Evolutionary conservation across 2,113 vertebrate species (phyloP).

Genomic region (Condylura cristata): DNA sequence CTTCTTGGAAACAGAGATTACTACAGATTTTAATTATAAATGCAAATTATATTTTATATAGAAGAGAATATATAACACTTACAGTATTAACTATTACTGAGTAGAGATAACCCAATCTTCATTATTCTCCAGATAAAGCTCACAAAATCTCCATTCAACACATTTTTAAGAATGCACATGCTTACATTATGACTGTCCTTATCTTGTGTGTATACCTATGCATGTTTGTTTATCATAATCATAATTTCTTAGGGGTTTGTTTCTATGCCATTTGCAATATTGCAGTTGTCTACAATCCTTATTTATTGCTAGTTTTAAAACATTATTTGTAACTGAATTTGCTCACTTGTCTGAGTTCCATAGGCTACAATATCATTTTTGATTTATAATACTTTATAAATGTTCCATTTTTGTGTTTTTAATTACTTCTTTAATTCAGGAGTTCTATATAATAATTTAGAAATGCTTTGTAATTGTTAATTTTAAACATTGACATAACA

Average conservation of each 20-base stretch:
- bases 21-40: not conserved
- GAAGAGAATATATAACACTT: not conserved
- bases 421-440: not conserved
- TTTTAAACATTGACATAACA: not conserved
- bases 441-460: not conserved
- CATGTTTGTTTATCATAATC: not conserved
- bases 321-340: not conserved
- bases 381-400: not conserved
- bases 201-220: not conserved
- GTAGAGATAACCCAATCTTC: not conserved
- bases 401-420: not conserved
- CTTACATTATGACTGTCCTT: not conserved
- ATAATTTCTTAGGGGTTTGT: not conserved
- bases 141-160: not conserved
- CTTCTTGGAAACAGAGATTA: not conserved
- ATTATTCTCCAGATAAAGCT: not conserved
- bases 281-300: not conserved
- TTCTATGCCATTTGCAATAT: not conserved
- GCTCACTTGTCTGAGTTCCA: not conserved
- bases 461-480: not conserved
- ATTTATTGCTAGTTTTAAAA: not conserved
- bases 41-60: not conserved
- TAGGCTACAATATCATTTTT: not conserved
- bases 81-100: not conserved
- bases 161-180: not conserved